Base-by-base conservation (phyloP, 2,888 invertebrate species). In the Eilema depressum region DNA sequence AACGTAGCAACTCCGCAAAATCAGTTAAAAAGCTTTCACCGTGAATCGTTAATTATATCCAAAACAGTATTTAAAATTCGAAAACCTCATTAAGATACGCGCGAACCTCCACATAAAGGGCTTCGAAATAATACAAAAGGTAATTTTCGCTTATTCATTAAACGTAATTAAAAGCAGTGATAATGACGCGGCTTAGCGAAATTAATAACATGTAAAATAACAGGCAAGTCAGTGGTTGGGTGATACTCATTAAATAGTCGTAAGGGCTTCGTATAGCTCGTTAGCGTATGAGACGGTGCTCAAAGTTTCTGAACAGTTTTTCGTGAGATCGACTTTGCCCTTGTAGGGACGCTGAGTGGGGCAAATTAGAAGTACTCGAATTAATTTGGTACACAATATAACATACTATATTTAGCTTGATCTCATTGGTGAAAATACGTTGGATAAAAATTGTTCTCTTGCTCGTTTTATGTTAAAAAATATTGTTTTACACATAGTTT, bases 91-190 rank as follows among this genome's bases (percentile, higher is more conserved):
- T 94, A 93, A 93, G 92, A 92, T 88, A 86, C 88, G 89, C 87
- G 86, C 89, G 86, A 87, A 85, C 83, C 89, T 83, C 78, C 85
- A 87, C 89, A 92, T 91, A 92, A 93, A 92, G 88, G 91, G 88
- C 87, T 91, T 89, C 84, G 81, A 83, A 91, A 91, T 92, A 90
- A 90, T 88, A 93, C 92, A 93, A 92, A 92, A 93, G 93, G 91
- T 92, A 93, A 95, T 94, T 94, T 94, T 94, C 92, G 94, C 94
- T 93, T 94, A 94, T 93, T 94, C 94, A 95, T 93, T 94, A 92
- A 89, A 91, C 84, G 92, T 93, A 91, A 94, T 94, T 94, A 94
- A 93, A 92, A 91, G 89, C 86, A 86, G 86, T 79, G 85, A 88
- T 92, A 91, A 93, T 92, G 91, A 91, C 86, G 83, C 72, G 83